phyloP scores from a whole-genome alignment of 2,797 vertebrate genomes.

The Atherinosoma microstoma region DNA sequence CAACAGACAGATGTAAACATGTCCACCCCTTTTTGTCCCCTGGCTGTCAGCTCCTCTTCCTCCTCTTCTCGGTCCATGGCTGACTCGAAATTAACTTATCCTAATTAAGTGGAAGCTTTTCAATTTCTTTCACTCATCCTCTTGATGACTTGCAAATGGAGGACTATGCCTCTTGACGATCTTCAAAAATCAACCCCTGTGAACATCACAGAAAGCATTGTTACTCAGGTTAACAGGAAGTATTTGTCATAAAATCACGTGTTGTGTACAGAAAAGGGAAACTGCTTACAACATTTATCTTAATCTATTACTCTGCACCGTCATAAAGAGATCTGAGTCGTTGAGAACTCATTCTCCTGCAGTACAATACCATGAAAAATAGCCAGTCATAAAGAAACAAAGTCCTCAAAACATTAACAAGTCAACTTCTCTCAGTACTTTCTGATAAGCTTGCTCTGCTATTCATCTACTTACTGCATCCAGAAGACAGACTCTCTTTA shows the following conservation, averaged over 20 bases:
- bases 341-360: background rate
- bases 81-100: slow-evolving; percentile 1
- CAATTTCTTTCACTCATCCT: slow-evolving; percentile 1
- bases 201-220: background rate
- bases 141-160: slow-evolving; percentile 17
- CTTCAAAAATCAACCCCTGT: slow-evolving; percentile 71
- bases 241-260: background rate
- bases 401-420: background rate
- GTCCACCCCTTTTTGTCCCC: slow-evolving; percentile 81
- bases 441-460: background rate
- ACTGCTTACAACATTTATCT: background rate
- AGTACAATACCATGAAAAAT: background rate
- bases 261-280: background rate
- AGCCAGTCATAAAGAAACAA: background rate
- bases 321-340: background rate
- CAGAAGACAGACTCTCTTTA: background rate
- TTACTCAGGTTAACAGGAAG: background rate
- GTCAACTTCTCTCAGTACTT: background rate
- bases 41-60: slow-evolving; percentile 83
- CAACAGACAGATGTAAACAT: slow-evolving; percentile 92
- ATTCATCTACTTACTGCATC: background rate
- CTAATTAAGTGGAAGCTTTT: slow-evolving; percentile 4
- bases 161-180: slow-evolving; percentile 31
- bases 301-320: background rate
- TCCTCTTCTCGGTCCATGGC: slow-evolving; percentile 73